phyloP scores from a whole-genome alignment of 37 sponge, comb jelly and placozoan species.

The Tethya wilhelma region DNA sequence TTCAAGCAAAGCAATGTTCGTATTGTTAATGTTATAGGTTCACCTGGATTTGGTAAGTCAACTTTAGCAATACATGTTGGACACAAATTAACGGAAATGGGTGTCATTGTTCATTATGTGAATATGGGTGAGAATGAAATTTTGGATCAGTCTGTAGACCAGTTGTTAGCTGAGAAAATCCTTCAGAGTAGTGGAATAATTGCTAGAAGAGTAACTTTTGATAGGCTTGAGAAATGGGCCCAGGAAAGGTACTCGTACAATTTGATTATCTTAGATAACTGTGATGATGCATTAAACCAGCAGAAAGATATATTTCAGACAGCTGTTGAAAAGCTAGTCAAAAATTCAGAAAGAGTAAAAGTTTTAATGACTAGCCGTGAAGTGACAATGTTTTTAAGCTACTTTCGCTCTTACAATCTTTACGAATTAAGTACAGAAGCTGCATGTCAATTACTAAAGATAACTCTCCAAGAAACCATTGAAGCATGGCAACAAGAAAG shows the following conservation, averaged over 20 bases:
- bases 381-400: background rate
- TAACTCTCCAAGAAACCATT: background rate
- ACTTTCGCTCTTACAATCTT: background rate
- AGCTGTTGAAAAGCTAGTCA: background rate
- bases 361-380: slow-evolving; percentile 21
- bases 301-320: background rate
- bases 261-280: slow-evolving; percentile 29
- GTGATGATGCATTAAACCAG: slow-evolving; percentile 14
- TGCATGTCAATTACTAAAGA: background rate
- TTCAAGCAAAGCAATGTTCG: background rate
- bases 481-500: background rate
- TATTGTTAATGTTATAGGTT: slow-evolving; percentile 26
- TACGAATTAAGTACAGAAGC: background rate
- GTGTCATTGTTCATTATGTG: slow-evolving; percentile 24
- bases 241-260: background rate
- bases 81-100: background rate
- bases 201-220: background rate
- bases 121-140: slow-evolving; percentile 16
- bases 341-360: background rate
- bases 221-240: slow-evolving; percentile 7
- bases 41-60: slow-evolving; percentile 39
- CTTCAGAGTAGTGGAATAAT: background rate
- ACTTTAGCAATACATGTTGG: slow-evolving; percentile 26
- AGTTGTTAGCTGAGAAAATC: slow-evolving; percentile 6
- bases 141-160: background rate